These are phyloP conservation scores for Barbus barbus DNA, from an alignment of 2,113 vertebrate species.

Conservation along the genomic window DNA sequence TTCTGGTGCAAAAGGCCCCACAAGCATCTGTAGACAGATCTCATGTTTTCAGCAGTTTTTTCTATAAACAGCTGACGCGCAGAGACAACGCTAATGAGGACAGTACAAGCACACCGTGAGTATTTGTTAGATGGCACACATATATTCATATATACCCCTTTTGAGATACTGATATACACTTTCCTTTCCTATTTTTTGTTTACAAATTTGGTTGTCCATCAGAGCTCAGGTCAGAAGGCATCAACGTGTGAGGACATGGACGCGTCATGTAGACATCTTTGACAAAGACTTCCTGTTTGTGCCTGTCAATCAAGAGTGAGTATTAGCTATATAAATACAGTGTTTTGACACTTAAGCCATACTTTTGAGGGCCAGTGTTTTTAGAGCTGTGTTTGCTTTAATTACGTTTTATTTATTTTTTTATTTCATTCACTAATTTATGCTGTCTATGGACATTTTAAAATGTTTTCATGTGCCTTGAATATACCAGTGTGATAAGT, in stretches of 20 bases:
- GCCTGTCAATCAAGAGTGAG: constrained; percentile 98
- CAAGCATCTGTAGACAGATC: constrained; percentile 78
- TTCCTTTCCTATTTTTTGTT: background rate
- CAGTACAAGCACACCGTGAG: constrained; percentile 84
- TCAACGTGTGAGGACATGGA: constrained; percentile 94
- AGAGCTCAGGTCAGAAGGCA: constrained; percentile 87
- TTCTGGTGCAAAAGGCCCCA: constrained; percentile 84
- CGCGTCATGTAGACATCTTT: constrained; percentile 94
- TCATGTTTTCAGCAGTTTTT: constrained; percentile 98
- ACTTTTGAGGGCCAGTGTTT: background rate
- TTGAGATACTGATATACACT: background rate
- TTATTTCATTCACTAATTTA: background rate
- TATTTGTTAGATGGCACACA: background rate
- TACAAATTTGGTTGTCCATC: background rate
- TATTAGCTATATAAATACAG: constrained; percentile 47
- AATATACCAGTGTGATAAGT: background rate
- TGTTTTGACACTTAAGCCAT: background rate
- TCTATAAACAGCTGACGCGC: constrained; percentile 94
- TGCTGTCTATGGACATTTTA: background rate
- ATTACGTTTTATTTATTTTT: no score
- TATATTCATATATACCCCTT: background rate
- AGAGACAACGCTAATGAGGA: constrained; percentile 86
- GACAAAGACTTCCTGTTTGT: constrained; percentile 96
- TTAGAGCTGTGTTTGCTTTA: background rate
- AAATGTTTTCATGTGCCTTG: background rate